Conservation (phyloP, 1,140 invertebrate species). For the Drosophila eugracilis region DNA sequence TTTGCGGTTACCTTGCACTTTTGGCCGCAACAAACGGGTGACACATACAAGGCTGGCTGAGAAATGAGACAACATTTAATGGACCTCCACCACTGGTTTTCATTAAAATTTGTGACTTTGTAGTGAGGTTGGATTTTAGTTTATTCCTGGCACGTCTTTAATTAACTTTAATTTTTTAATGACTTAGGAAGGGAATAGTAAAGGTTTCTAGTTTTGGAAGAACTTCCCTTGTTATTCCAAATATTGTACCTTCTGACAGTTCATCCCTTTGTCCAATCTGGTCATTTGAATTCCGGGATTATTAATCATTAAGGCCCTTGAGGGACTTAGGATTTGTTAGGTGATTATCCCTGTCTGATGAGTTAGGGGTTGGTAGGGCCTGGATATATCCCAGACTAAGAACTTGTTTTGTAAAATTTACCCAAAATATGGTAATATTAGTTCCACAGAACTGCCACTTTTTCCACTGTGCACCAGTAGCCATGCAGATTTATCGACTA, state of each 20-base stretch:
- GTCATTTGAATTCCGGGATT: slow-evolving; percentile 21
- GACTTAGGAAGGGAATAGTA: too few relatives aligned
- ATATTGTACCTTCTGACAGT: neutral
- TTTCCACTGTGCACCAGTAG: slow-evolving; percentile 9
- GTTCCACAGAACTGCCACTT: neutral
- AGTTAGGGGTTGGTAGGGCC: neutral
- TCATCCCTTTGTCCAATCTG: neutral
- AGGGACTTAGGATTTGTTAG: neutral
- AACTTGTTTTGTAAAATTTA: neutral
- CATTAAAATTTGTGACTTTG: slow-evolving; percentile 6
- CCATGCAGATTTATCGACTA: slow-evolving; percentile 28
- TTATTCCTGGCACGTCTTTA: neutral
- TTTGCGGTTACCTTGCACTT: slow-evolving; percentile 25
- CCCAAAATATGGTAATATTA: neutral
- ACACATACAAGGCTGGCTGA: slow-evolving; percentile 7
- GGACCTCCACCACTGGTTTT: slow-evolving; percentile 1
- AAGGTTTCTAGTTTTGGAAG: too few relatives aligned
- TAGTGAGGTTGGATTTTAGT: neutral
- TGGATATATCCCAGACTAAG: neutral
- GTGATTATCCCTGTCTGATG: slow-evolving; percentile 2
- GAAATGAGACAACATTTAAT: slow-evolving; percentile 19
- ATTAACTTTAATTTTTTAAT: neutral
- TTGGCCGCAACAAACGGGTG: slow-evolving; percentile 18
- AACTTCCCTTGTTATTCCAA: too few relatives aligned
- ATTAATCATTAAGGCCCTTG: neutral